A percentile compares a stretch with the other conserved stretches of the same genome.
phyloP scores from a whole-genome alignment of 2,797 vertebrate species.

The Hyperoplus immaculatus region DNA sequence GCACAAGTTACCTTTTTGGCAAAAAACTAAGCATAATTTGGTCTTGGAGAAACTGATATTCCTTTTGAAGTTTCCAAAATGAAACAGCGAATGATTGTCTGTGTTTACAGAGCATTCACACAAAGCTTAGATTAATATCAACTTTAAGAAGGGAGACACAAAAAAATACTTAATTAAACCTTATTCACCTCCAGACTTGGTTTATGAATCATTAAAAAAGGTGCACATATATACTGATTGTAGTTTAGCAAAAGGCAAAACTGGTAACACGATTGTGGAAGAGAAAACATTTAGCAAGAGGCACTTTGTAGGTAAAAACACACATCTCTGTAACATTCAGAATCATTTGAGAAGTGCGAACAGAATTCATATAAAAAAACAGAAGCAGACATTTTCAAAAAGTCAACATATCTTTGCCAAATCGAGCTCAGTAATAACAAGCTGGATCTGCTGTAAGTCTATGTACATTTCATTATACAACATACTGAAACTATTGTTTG shows the following conservation, averaged over 20 bases:
- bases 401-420: conserved; percentile 45
- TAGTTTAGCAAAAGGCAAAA: conserved; percentile 70
- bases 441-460: conserved; percentile 66
- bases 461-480: conserved; percentile 71
- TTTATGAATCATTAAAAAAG: conserved; percentile 70
- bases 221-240: conserved; percentile 77
- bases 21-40: conserved; percentile 48
- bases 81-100: conserved; percentile 77
- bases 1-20: conserved; percentile 49
- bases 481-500: conserved; percentile 44
- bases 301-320: conserved; percentile 58
- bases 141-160: conserved; percentile 48
- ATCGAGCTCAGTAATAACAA: conserved; percentile 57
- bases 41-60: conserved; percentile 56
- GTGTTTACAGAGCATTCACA: conserved; percentile 61
- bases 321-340: conserved; percentile 74
- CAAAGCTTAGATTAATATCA: conserved; percentile 59
- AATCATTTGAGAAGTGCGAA: conserved; percentile 76
- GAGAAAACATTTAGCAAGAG: conserved; percentile 55
- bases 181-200: conserved; percentile 55
- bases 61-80: conserved; percentile 46
- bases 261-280: conserved; percentile 66
- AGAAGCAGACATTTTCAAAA: conserved; percentile 55
- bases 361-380: conserved; percentile 66
- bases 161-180: conserved; percentile 46